Percentiles rank a stretch among this genome's conserved stretches.
Conservation (phyloP, 2,797 vertebrate genomes). For the Smutsia temminckii region DNA sequence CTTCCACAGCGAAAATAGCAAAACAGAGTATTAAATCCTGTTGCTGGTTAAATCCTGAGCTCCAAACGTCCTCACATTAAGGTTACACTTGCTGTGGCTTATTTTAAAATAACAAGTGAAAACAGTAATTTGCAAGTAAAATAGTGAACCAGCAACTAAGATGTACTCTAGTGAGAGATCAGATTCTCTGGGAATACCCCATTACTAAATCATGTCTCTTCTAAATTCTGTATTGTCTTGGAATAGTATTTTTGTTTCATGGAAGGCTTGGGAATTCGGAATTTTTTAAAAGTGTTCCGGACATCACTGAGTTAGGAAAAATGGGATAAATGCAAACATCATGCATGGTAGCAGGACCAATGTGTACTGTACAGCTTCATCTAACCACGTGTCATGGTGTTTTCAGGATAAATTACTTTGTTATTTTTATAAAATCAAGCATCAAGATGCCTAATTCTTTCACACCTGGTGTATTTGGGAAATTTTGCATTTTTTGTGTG, state of each 20-base stretch:
- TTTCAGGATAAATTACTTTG: background rate
- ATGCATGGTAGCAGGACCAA: background rate
- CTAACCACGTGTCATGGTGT: background rate
- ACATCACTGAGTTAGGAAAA: background rate
- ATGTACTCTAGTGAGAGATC: background rate
- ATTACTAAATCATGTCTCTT: background rate
- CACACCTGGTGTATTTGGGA: background rate
- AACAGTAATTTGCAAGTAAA: background rate
- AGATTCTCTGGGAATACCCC: background rate
- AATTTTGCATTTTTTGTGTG: background rate
- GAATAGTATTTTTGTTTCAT: background rate
- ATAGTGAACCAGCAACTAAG: background rate
- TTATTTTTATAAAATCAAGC: background rate
- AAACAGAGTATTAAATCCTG: background rate
- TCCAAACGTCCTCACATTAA: background rate
- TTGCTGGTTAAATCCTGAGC: background rate
- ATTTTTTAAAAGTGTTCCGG: background rate
- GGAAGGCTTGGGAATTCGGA: background rate
- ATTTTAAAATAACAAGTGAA: background rate
- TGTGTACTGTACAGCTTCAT: rapidly evolving
- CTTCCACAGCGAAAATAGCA: background rate
- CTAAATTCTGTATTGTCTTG: background rate
- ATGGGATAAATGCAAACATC: no score
- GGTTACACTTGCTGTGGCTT: background rate
- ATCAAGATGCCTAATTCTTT: background rate